phyloP scores from a whole-genome alignment of 92 coral and sea anemone species.

The Zoanthus sansibaricus region DNA sequence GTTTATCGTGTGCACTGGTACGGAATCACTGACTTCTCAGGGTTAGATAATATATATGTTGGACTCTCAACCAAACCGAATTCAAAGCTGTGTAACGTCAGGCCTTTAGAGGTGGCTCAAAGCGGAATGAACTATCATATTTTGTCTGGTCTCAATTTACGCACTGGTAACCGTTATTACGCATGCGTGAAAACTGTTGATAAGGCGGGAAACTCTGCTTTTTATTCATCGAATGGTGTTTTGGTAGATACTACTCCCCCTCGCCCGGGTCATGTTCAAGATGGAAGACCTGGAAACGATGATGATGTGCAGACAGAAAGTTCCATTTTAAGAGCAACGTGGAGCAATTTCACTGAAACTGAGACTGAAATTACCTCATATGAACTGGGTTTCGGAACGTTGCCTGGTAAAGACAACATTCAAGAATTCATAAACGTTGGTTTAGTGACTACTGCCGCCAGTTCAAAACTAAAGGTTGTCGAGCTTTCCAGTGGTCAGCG shows the following conservation, averaged over 20 bases:
- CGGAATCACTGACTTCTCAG: constrained; percentile 87
- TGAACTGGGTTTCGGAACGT: constrained; percentile 88
- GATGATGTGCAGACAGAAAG: constrained; percentile 79
- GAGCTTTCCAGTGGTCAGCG: constrained; percentile 79
- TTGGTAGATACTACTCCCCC: constrained; percentile 90
- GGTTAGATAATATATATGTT: constrained; percentile 69
- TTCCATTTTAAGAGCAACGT: constrained; percentile 85
- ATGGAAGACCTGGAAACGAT: constrained; percentile 78
- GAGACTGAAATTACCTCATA: constrained; percentile 81
- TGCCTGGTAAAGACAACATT: constrained; percentile 68
- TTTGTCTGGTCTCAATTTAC: constrained; percentile 74
- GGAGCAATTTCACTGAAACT: constrained; percentile 83
- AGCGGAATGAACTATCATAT: constrained; percentile 66
- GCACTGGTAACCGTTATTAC: constrained; percentile 76
- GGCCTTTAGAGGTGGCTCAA: constrained; percentile 65
- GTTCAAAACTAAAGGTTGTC: constrained; percentile 76
- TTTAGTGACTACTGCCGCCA: constrained; percentile 76
- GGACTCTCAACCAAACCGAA: constrained; percentile 73
- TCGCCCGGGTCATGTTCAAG: constrained; percentile 68
- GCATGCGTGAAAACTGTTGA: constrained; percentile 88
- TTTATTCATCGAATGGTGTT: constrained; percentile 80
- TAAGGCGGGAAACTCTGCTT: constrained; percentile 84
- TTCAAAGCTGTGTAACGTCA: constrained; percentile 72
- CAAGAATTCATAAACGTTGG: constrained; percentile 93
- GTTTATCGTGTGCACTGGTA: constrained; percentile 96